Evolutionary conservation across 64 coral and sea anemone genomes (phyloP), one percentile per base, ranked within the genome.

Genomic region (Dendrophyllia cribrosa): DNA sequence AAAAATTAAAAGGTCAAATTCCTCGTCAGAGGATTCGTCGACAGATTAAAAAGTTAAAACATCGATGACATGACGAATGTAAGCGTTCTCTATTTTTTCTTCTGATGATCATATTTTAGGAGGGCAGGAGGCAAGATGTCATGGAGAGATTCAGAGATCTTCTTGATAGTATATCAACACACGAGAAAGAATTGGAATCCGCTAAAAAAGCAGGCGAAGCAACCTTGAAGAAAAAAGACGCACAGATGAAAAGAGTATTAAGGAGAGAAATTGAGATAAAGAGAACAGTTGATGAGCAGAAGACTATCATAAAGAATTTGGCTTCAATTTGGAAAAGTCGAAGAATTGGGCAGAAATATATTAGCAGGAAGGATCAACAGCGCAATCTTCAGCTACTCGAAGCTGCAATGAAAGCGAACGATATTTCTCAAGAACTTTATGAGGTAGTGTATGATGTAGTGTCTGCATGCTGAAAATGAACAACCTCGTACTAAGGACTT

Each of bases 271-370:
- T 55, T 47, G 93, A 78, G 4, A 48, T 86, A 3, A 64, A 75
- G 47, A 76, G 76, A 80, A 88, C n/a, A 17, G 47, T 86, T 10
- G 88, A 79, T 0, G 88, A 95, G 49, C 93, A 95, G 48, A 95
- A 88, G 62, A 91, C 69, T 53, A 81, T 75, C 19, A 93, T 93
- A 75, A 77, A 62, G 63, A 93, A 78, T 51, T 68, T 93, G 9
- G 79, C 91, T 51, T 66, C 91, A n/a, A 85, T 85, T 9, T 93
- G 91, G 91, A 61, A 71, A 46, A 48, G 70, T n/a, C 34, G 91
- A 1, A 72, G 91, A 77, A 76, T 93, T 60, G 91, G 91, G 24
- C 91, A 93, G 58, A 78, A 78, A 21, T 93, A 77, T 19, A 93
- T 93, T 26, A 59, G 70, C 43, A 75, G 85, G n/a, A 15, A 74